Percentiles rank a stretch among this genome's conserved stretches.
Evolutionary conservation across 2,888 invertebrate species (phyloP).

Genomic region (Pachydiplax longipennis): DNA sequence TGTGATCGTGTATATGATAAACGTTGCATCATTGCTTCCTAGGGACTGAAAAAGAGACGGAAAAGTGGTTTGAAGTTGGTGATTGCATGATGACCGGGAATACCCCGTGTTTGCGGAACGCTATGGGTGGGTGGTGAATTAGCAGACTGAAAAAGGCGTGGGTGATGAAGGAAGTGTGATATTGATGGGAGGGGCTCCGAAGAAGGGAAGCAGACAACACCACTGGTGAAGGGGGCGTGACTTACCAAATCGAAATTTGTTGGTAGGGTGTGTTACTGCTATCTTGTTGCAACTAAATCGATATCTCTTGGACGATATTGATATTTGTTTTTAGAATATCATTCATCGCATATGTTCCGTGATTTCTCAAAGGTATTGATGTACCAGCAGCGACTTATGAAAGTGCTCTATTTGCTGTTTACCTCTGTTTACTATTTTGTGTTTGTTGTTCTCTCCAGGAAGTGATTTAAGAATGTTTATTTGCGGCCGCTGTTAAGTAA

Average conservation of each 20-base stretch:
- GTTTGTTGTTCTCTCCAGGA: not conserved
- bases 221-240: not conserved
- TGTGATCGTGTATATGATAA: not conserved
- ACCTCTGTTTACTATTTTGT: not conserved
- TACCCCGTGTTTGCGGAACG: not conserved
- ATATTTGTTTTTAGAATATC: not conserved
- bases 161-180: not conserved
- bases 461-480: not conserved
- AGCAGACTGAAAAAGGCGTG: not conserved
- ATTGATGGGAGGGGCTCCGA: not conserved
- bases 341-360: not conserved
- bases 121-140: not conserved
- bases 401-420: not conserved
- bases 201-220: not conserved
- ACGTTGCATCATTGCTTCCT: not conserved
- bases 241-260: not conserved
- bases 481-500: not conserved
- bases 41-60: not conserved
- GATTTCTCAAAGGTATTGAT: not conserved
- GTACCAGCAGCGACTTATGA: not conserved
- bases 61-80: not conserved
- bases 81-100: not conserved
- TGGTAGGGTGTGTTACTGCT: not conserved
- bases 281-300: not conserved
- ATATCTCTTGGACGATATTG: not conserved